phyloP scores from a whole-genome alignment of 2,113 vertebrate species.

The Brienomyrus brachyistius region DNA sequence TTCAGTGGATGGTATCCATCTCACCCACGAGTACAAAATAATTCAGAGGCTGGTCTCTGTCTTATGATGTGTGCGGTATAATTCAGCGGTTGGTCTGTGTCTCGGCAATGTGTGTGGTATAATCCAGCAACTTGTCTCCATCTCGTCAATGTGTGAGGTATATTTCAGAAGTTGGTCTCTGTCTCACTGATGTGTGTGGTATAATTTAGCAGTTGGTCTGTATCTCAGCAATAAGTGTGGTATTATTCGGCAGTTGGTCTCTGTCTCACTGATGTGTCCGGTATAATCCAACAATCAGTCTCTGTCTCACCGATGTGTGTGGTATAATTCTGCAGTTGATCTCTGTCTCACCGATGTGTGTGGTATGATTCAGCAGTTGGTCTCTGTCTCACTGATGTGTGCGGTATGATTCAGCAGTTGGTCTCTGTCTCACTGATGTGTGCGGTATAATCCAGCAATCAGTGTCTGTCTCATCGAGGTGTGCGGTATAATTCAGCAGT shows the following conservation, averaged over 20 bases:
- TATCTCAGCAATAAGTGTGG: background rate
- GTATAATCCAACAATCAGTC: background rate
- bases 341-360: background rate
- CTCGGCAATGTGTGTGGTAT: background rate
- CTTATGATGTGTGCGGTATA: too few species aligned
- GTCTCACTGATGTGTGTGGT: background rate
- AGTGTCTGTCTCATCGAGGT: background rate
- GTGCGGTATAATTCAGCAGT: background rate
- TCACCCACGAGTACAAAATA: background rate
- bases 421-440: conserved; percentile 16
- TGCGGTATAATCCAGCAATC: background rate
- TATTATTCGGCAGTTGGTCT: background rate
- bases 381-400: background rate
- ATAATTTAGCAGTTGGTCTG: background rate
- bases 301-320: background rate
- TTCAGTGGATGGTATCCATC: background rate
- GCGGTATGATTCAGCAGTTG: background rate
- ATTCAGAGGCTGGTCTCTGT: background rate
- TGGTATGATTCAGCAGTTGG: background rate
- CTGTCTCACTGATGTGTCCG: background rate
- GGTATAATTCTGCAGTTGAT: background rate
- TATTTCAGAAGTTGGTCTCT: background rate
- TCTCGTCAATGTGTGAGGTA: background rate
- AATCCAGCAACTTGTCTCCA: background rate
- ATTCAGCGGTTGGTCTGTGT: background rate